Evolutionary conservation across 2,888 invertebrate species (phyloP).

Genomic region (Blomia tropicalis): DNA sequence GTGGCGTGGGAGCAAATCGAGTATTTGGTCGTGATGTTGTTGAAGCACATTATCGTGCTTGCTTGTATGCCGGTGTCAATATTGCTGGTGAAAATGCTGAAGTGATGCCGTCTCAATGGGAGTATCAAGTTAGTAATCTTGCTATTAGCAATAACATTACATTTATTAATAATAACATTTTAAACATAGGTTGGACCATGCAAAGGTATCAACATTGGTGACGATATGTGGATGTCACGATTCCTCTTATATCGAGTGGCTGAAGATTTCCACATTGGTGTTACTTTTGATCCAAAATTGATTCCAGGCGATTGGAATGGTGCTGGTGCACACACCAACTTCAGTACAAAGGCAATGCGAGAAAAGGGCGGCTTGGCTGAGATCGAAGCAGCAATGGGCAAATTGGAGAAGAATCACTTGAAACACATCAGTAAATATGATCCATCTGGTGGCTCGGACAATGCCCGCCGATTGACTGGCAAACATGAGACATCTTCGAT

Average conservation of each 20-base stretch:
- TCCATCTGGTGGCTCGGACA: constrained; percentile 86
- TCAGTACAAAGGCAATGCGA: constrained; percentile 42
- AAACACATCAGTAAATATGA: constrained; percentile 92
- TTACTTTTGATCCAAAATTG: constrained; percentile 59
- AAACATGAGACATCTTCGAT: constrained; percentile 91
- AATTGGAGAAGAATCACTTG: constrained; percentile 72
- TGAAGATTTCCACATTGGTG: constrained; percentile 75
- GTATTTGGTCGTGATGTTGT: constrained; percentile 90
- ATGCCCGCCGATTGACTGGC: constrained; percentile 84
- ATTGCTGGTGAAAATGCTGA: constrained; percentile 90
- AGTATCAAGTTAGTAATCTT: constrained; percentile 53
- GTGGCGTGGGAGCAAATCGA: constrained; percentile 87
- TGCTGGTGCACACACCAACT: constrained; percentile 45
- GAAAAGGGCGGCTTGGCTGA: constrained; percentile 40
- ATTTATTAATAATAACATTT: neutral
- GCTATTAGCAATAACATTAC: neutral
- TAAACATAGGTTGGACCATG: constrained; percentile 58
- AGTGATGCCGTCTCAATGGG: constrained; percentile 78
- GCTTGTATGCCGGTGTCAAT: constrained; percentile 80
- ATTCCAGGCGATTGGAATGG: constrained; percentile 43
- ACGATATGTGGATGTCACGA: constrained; percentile 72
- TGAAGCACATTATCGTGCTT: constrained; percentile 85
- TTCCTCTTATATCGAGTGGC: constrained; percentile 70
- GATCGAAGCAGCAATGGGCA: constrained; percentile 89
- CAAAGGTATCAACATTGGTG: constrained; percentile 52